These are phyloP conservation scores for Macrobrachium nipponense DNA, from an alignment of 1,140 invertebrate species.

Conservation along the genomic window DNA sequence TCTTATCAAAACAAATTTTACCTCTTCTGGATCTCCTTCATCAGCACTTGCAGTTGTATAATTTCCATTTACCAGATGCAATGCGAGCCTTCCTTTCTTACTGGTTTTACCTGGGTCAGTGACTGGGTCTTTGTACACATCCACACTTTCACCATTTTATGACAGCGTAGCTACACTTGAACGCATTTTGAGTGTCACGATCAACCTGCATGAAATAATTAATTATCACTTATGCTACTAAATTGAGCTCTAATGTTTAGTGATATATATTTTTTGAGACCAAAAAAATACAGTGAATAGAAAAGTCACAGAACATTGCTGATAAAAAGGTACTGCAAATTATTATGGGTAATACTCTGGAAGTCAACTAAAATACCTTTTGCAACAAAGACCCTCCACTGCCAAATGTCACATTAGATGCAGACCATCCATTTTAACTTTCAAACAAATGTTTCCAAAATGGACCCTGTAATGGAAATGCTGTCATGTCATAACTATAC, in stretches of 20 bases:
- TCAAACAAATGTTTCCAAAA: conserved; percentile 4
- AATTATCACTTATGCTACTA: background rate
- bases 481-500: background rate
- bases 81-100: conserved; percentile 32
- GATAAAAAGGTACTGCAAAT: background rate
- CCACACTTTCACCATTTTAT: conserved; percentile 68
- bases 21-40: conserved; percentile 21
- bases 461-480: background rate
- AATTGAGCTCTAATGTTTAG: too few relatives aligned
- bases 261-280: background rate
- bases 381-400: conserved; percentile 18
- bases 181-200: conserved; percentile 72
- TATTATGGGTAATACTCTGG: background rate
- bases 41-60: background rate
- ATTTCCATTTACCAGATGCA: conserved; percentile 3
- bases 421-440: conserved; percentile 28
- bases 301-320: too few relatives aligned
- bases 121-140: conserved; percentile 47
- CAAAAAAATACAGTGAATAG: too few relatives aligned
- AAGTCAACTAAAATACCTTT: conserved; percentile 28
- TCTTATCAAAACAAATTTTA: background rate
- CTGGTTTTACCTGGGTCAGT: conserved; percentile 33
- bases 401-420: conserved; percentile 6
- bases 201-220: conserved; percentile 62
- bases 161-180: conserved; percentile 70